phyloP scores from a whole-genome alignment of 2,113 vertebrate species.

The Vimba vimba region DNA sequence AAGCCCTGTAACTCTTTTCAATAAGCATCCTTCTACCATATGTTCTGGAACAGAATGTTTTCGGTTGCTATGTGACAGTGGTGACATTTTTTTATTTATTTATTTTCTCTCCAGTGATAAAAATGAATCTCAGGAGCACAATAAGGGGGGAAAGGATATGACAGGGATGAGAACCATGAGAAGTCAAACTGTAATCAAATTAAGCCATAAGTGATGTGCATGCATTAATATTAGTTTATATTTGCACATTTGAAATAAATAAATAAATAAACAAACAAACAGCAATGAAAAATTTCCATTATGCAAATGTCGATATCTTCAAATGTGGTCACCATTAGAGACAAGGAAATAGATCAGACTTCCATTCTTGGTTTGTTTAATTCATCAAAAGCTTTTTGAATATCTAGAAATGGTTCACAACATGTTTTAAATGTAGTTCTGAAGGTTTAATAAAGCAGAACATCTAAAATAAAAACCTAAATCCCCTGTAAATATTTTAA shows the following conservation, averaged over 20 bases:
- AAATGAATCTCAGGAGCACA: neutral
- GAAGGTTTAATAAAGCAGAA: neutral
- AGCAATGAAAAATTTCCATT: neutral
- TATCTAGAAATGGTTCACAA: neutral
- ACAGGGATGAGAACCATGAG: constrained; percentile 10
- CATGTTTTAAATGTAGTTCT: neutral
- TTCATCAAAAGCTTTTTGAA: neutral
- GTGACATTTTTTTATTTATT: neutral
- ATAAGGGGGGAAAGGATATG: neutral
- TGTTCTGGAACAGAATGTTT: constrained; percentile 27
- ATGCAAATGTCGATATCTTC: neutral
- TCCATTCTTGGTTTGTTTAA: neutral
- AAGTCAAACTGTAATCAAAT: constrained; percentile 25
- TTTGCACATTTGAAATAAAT: constrained; percentile 11
- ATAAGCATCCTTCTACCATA: no score
- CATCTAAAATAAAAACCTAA: neutral
- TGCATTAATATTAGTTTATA: neutral
- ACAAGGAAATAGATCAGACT: neutral
- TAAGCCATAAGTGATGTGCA: neutral
- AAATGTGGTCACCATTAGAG: constrained; percentile 5
- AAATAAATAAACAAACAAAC: neutral
- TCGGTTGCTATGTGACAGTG: constrained; percentile 51
- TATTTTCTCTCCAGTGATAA: constrained; percentile 14
- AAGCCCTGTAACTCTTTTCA: no score
- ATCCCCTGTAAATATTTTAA: neutral